phyloP scores from a whole-genome alignment of 53 echinoderm and acorn worm genomes.

The Echinometra lucunter region DNA sequence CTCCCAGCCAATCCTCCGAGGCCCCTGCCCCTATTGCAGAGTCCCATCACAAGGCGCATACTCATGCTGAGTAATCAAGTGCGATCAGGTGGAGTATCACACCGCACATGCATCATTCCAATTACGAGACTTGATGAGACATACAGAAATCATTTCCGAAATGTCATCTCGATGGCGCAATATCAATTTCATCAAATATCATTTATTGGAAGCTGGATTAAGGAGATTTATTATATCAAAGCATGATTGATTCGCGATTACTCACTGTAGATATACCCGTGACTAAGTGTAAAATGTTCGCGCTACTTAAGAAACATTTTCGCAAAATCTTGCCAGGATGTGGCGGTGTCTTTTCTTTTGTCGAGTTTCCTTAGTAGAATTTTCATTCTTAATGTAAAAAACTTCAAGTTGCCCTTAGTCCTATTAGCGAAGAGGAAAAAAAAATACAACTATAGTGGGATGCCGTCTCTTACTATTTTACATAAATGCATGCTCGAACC shows the following conservation, averaged over 20 bases:
- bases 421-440: too few relatives aligned
- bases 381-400: too few relatives aligned
- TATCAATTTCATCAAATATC: conserved; percentile 38
- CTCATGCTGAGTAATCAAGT: conserved; percentile 15
- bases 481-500: too few relatives aligned
- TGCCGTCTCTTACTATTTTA: too few relatives aligned
- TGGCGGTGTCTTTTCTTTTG: background rate
- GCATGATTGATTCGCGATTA: background rate
- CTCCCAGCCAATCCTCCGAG: too few relatives aligned
- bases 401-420: too few relatives aligned
- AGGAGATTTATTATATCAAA: background rate
- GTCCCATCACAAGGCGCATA: background rate
- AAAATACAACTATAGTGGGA: too few relatives aligned
- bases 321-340: background rate
- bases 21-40: background rate
- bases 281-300: conserved; percentile 30
- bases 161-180: conserved; percentile 25
- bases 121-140: conserved; percentile 24
- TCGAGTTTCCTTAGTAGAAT: background rate
- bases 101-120: conserved; percentile 14
- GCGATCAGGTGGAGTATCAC: background rate
- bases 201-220: background rate
- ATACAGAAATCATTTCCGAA: conserved; percentile 22
- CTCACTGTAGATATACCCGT: background rate
- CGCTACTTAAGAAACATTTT: background rate